Conservation (phyloP, 2,888 invertebrate species). For the Polymixis flavicincta region DNA sequence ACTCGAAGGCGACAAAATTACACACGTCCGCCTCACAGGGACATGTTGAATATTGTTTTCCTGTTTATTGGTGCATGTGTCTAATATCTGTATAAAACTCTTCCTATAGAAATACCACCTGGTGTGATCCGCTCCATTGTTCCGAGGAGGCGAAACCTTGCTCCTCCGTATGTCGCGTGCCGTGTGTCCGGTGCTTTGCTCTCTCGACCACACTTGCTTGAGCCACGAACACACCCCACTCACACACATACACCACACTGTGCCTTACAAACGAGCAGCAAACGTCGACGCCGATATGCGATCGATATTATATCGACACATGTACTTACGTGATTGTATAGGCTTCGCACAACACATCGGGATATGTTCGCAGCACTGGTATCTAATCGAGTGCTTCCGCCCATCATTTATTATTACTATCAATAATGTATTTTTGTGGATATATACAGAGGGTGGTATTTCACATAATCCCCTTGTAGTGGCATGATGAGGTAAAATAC, state of each 20-base stretch:
- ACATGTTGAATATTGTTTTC: constrained; percentile 68
- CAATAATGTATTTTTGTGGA: constrained; percentile 44
- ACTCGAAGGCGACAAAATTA: constrained; percentile 67
- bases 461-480: constrained; percentile 85
- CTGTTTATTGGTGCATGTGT: constrained; percentile 83
- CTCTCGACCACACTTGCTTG: constrained; percentile 49
- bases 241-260: constrained; percentile 55
- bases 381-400: constrained; percentile 57
- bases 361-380: constrained; percentile 61
- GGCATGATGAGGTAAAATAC: constrained; percentile 82
- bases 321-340: constrained; percentile 44
- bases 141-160: constrained; percentile 67
- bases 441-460: constrained; percentile 86
- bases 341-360: constrained; percentile 61
- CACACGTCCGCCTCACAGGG: constrained; percentile 71
- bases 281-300: constrained; percentile 66
- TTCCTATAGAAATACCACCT: constrained; percentile 86
- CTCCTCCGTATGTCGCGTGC: constrained; percentile 58
- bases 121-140: constrained; percentile 73
- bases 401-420: constrained; percentile 48
- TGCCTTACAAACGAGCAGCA: constrained; percentile 81
- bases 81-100: constrained; percentile 83
- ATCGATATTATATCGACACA: constrained; percentile 51
- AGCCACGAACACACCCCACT: constrained; percentile 40
- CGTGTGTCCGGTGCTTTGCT: constrained; percentile 49